Evolutionary conservation across 2,113 vertebrate genomes (phyloP).

Genomic region (Campylorhamphus procurvoides): DNA sequence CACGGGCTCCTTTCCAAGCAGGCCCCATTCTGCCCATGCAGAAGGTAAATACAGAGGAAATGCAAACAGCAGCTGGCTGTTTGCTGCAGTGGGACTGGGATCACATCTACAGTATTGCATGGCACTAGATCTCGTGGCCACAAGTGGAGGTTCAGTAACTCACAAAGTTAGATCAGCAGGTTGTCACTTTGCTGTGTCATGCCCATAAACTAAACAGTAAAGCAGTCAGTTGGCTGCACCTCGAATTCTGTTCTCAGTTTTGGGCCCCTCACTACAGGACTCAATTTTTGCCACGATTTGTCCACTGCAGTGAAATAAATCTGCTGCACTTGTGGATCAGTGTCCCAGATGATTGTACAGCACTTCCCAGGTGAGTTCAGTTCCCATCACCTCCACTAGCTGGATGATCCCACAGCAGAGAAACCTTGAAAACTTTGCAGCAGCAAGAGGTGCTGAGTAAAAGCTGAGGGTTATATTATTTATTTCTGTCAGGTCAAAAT

Average conservation of each 20-base stretch:
- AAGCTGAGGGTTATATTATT: not conserved
- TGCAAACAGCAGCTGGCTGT: not conserved
- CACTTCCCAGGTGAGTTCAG: fast-evolving
- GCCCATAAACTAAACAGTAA: too few species aligned
- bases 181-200: not conserved
- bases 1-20: fast-evolving
- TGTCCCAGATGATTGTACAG: not conserved
- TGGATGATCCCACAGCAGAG: not conserved
- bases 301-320: not conserved
- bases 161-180: not conserved
- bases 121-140: not conserved
- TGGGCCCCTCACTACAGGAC: not conserved
- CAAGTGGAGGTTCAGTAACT: not conserved
- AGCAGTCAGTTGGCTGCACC: not conserved
- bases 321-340: not conserved
- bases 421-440: not conserved
- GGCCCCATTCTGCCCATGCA: not conserved
- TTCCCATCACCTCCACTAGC: not conserved
- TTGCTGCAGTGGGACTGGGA: not conserved
- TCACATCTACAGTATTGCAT: not conserved
- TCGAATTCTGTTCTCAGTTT: not conserved
- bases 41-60: not conserved
- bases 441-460: not conserved
- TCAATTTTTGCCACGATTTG: not conserved
- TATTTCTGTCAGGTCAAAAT: not conserved